A percentile compares a stretch with the other conserved stretches of the same genome.
These are phyloP conservation scores for Axinella damicornis DNA, from an alignment of 37 sponge, comb jelly and placozoan genomes.

Conservation along the genomic window DNA sequence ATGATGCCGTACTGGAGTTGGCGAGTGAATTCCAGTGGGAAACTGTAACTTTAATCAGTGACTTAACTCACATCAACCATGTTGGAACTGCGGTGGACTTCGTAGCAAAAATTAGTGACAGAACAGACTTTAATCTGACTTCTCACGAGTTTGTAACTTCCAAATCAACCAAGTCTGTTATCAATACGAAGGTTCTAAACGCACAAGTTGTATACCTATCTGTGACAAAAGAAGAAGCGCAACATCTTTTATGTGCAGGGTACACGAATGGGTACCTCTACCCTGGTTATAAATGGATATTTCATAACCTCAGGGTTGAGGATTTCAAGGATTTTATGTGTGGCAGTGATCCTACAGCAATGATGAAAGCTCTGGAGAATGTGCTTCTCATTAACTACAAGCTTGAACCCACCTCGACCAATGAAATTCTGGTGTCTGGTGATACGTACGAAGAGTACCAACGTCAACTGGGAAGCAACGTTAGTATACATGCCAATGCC, in stretches of 20 bases:
- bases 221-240: conserved; percentile 7
- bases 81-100: background rate
- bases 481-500: too few relatives aligned
- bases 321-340: background rate
- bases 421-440: too few relatives aligned
- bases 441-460: too few relatives aligned
- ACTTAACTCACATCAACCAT: background rate
- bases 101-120: too few relatives aligned
- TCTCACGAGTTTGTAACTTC: too few relatives aligned
- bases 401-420: too few relatives aligned
- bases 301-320: background rate
- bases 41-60: background rate
- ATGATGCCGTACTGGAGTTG: conserved; percentile 15
- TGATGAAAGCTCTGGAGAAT: conserved; percentile 33
- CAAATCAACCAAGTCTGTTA: too few relatives aligned
- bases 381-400: background rate
- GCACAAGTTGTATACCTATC: conserved; percentile 12
- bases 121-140: too few relatives aligned
- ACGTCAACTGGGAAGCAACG: background rate
- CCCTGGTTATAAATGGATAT: conserved; percentile 40
- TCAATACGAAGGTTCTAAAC: too few relatives aligned
- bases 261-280: background rate
- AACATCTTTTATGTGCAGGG: background rate
- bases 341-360: background rate
- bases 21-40: conserved; percentile 24